Conservation (phyloP, 2,797 vertebrate genomes). For the Tangara arthus region DNA sequence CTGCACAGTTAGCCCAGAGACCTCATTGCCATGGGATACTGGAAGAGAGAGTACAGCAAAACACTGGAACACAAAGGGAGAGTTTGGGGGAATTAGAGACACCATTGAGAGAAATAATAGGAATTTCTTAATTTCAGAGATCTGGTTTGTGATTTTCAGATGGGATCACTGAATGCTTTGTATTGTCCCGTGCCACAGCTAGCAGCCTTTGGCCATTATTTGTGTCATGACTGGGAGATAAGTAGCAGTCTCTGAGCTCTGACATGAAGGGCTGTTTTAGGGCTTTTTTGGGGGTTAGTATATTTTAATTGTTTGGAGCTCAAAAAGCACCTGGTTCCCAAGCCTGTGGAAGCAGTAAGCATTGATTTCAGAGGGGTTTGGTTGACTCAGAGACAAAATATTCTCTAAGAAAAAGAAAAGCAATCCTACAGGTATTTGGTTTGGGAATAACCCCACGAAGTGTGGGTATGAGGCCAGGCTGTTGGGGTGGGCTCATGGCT, state of each 20-base stretch:
- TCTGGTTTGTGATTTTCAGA: not conserved
- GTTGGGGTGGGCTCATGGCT: fast-evolving
- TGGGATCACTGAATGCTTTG: not conserved
- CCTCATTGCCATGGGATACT: not conserved
- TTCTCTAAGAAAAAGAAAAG: not conserved
- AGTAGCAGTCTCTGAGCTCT: not conserved
- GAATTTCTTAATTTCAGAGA: not conserved
- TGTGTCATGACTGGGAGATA: not conserved
- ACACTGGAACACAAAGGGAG: not conserved
- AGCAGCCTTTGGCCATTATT: not conserved
- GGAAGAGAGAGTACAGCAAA: not conserved
- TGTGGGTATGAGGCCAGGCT: fast-evolving
- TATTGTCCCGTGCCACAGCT: not conserved
- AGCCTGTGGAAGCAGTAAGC: not conserved
- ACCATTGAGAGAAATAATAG: not conserved
- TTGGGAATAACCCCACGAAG: not conserved
- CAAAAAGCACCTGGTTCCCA: not conserved
- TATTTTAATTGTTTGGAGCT: not conserved
- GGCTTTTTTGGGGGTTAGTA: not conserved
- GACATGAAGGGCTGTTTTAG: not conserved
- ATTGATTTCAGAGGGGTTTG: not conserved
- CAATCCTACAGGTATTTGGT: not conserved
- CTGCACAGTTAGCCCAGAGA: not conserved
- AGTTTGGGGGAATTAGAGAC: not conserved
- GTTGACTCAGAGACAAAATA: not conserved